Conservation (phyloP, 2,113 vertebrate genomes). For the Bos taurus region DNA sequence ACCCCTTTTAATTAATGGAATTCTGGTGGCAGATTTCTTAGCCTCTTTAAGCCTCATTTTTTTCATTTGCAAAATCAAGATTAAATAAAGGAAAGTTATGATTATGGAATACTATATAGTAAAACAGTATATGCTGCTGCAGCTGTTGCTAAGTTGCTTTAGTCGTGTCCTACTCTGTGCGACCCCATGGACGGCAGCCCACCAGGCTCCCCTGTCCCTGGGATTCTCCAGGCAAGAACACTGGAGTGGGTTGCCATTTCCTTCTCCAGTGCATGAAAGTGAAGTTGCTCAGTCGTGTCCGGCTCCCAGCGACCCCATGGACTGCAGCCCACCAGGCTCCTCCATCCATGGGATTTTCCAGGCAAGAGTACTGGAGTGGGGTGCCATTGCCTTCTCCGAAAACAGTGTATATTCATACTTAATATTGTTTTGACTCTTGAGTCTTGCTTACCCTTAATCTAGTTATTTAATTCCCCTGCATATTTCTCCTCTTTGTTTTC, state of each 20-base stretch:
- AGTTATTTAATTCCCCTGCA: not conserved
- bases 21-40: not conserved
- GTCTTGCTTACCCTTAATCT: not conserved
- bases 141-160: too few species aligned
- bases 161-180: too few species aligned
- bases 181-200: too few species aligned
- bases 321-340: too few species aligned
- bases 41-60: not conserved
- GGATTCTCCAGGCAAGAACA: too few species aligned
- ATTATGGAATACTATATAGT: not conserved
- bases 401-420: not conserved
- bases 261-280: too few species aligned
- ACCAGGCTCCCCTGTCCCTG: too few species aligned
- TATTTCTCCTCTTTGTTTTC: not conserved
- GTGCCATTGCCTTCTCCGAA: not conserved
- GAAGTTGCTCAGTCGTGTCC: too few species aligned
- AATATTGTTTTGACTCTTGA: not conserved
- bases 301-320: too few species aligned
- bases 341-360: too few species aligned
- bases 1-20: not conserved
- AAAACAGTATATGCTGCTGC: not conserved
- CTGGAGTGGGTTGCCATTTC: too few species aligned
- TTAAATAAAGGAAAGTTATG: not conserved
- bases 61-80: not conserved
- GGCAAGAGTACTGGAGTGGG: too few species aligned